These are phyloP conservation scores for Dufourea novaeangliae DNA, from an alignment of 1,140 invertebrate species.

Conservation along the genomic window DNA sequence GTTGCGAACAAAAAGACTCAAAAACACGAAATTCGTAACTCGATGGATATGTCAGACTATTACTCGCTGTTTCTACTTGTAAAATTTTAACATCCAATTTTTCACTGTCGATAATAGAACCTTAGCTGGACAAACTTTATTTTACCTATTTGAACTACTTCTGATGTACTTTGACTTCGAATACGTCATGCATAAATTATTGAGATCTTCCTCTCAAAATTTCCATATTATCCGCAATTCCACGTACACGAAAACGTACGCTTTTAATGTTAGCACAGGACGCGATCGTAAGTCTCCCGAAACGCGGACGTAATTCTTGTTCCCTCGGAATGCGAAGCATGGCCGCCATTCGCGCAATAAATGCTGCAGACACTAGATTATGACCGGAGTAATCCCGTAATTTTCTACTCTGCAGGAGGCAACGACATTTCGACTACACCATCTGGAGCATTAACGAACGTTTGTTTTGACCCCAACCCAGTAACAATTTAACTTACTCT, in stretches of 20 bases:
- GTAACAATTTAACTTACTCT: neutral
- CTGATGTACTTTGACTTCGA: too few relatives aligned
- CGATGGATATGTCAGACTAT: too few relatives aligned
- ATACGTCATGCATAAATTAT: too few relatives aligned
- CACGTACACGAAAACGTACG: neutral
- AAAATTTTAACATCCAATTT: too few relatives aligned
- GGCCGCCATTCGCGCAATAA: neutral
- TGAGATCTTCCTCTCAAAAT: too few relatives aligned
- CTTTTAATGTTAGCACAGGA: neutral
- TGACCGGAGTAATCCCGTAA: conserved; percentile 25
- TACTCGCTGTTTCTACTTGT: too few relatives aligned
- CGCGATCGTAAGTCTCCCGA: neutral
- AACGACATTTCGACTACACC: neutral
- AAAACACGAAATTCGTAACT: too few relatives aligned
- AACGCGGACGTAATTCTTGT: neutral
- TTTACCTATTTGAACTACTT: too few relatives aligned
- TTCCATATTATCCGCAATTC: too few relatives aligned
- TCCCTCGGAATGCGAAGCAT: neutral
- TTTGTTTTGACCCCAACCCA: neutral
- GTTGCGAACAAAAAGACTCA: too few relatives aligned
- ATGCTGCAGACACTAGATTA: conserved; percentile 16
- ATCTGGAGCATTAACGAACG: conserved; percentile 8
- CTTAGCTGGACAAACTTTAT: too few relatives aligned
- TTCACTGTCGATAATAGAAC: too few relatives aligned
- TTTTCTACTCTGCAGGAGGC: neutral